Base-by-base conservation (phyloP, 2,888 invertebrate genomes). In the Trachelus troglodyta region DNA sequence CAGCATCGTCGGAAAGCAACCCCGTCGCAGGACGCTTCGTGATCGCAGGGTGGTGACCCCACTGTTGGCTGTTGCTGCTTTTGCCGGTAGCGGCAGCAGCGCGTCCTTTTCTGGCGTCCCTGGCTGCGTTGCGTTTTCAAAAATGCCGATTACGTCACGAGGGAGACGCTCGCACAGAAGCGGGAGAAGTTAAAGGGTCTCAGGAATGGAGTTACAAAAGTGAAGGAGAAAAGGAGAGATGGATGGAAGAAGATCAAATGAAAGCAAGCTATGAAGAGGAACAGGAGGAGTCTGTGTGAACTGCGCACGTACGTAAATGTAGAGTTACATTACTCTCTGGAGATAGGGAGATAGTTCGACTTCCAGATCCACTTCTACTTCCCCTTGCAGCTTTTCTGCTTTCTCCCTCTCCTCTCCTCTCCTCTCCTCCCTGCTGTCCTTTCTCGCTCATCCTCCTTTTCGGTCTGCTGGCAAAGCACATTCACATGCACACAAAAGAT, bases 191-290 rank as follows among this genome's bases (percentile, higher is more conserved):
- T 56, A 56, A 56, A 56, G 56, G 56, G 56, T 56, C 56, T 23
- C 56, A 23, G 56, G 56, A 23, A 56, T 23, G 23, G 56, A 56
- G 56, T 6, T 23, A 2, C 1, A 56, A 2, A 23, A 56, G 56
- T 3, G 23, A 23, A 23, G 1, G 40, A 40, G 40, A 40, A 15
- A 4, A 15, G 31, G 56, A 76, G n/a, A n/a, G 69, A 69, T 34
- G 34, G 12, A 71, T 37, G 40, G 35, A 76, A 34, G 73, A 75
- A 37, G 76, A 78, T 68, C 34, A 75, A 76, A 15, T n/a, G 74
- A 76, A 76, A 78, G 74, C 78, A 78, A 76, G 68, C 69, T 78
- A 31, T 37, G 1, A 15, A 56, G 23, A 56, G 56, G 23, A 56
- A 9, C 6, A 23, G 23, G 9, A 23, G 23, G 56, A 23, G 56